Conservation (phyloP, 1,140 invertebrate species). For the Nasonia longicornis region DNA sequence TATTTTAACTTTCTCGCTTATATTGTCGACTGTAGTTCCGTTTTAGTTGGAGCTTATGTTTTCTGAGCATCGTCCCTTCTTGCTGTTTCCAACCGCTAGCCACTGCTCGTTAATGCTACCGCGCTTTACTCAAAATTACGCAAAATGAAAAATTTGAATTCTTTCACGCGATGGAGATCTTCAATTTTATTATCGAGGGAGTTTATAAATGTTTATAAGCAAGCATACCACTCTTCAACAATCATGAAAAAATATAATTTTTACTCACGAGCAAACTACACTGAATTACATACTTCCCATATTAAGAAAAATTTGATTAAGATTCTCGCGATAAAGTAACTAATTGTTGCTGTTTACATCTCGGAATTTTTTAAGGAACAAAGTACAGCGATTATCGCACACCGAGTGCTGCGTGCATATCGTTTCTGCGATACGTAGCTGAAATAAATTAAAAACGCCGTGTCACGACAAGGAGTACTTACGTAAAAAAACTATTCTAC, state of each 20-base stretch:
- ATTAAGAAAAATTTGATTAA: constrained; percentile 26
- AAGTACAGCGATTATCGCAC: not conserved
- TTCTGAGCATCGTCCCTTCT: not conserved
- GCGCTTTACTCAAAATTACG: not conserved
- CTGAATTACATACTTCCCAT: constrained; percentile 16
- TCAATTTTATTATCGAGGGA: not conserved
- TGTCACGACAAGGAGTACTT: constrained; percentile 3
- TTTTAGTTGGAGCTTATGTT: not conserved
- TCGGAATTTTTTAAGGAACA: constrained; percentile 9
- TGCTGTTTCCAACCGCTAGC: not conserved
- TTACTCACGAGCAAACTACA: not conserved
- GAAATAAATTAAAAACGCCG: constrained; percentile 25
- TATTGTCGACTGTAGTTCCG: not conserved
- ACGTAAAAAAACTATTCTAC: not conserved
- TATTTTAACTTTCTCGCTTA: not conserved
- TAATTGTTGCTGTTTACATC: constrained; percentile 20
- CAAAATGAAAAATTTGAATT: not conserved
- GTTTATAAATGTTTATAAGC: not conserved
- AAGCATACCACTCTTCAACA: not conserved
- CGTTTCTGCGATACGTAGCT: not conserved
- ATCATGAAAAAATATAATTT: not conserved
- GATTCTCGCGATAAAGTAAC: not conserved
- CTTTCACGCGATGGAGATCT: not conserved
- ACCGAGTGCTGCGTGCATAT: not conserved
- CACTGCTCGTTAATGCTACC: not conserved